Evolutionary conservation across 64 coral and sea anemone genomes (phyloP).

Genomic region (Orbicella faveolata): DNA sequence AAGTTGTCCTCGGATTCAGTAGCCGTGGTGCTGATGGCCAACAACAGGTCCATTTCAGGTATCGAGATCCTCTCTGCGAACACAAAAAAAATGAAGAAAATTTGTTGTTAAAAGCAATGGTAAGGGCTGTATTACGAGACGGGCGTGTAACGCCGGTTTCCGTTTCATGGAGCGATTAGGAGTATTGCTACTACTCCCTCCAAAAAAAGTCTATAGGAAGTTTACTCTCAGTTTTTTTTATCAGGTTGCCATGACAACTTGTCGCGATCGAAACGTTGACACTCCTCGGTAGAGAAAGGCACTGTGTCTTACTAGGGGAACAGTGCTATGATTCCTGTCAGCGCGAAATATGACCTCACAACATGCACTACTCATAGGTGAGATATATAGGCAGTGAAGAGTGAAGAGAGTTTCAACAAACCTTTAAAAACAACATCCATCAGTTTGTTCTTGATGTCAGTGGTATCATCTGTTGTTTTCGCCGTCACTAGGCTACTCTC

Average conservation of each 20-base stretch:
- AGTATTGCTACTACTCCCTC: no score
- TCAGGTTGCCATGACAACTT: no score
- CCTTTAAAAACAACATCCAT: conserved; percentile 81
- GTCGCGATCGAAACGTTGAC: no score
- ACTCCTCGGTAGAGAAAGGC: neutral
- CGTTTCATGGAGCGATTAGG: no score
- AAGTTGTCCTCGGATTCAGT: conserved; percentile 53
- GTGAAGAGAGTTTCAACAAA: neutral
- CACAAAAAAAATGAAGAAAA: neutral
- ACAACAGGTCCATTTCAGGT: conserved; percentile 68
- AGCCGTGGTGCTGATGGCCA: conserved; percentile 66
- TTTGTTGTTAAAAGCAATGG: no score
- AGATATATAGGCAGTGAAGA: no score
- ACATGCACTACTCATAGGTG: no score
- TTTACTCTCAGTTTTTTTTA: no score
- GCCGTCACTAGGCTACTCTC: conserved; percentile 48
- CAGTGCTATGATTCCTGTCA: neutral
- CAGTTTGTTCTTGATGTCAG: conserved; percentile 43
- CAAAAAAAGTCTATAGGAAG: no score
- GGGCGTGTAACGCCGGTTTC: no score
- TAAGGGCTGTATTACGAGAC: no score
- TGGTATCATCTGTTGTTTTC: conserved; percentile 50
- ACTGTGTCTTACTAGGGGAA: neutral
- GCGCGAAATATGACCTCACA: neutral
- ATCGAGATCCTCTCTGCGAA: conserved; percentile 46